phyloP scores from a whole-genome alignment of 2,113 vertebrate genomes.

The Jacana jacana region DNA sequence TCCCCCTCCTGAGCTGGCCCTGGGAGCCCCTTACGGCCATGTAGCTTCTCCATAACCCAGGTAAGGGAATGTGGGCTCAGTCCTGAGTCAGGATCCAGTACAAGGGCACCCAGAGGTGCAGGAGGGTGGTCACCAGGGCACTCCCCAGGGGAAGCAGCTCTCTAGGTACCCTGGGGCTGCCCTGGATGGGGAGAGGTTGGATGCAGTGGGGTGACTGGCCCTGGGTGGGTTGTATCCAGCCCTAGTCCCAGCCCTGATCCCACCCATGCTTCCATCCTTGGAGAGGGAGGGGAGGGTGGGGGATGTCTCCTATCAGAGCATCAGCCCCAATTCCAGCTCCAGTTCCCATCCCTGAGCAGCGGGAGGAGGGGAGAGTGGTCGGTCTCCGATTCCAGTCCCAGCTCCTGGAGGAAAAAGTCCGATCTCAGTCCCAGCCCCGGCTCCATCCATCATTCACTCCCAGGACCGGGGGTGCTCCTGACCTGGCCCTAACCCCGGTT shows the following conservation, averaged over 20 bases:
- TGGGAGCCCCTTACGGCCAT: accelerated
- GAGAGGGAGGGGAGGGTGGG: no score
- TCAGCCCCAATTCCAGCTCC: accelerated
- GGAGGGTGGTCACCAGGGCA: background rate
- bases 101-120: background rate
- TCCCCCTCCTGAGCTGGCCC: background rate
- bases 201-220: background rate
- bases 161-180: no score
- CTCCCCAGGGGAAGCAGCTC: accelerated
- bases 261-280: no score
- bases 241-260: background rate
- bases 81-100: background rate
- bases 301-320: background rate
- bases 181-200: background rate
- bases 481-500: no score
- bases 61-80: background rate
- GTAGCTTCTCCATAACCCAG: accelerated
- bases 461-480: no score
- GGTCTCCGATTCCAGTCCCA: accelerated
- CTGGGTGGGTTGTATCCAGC: accelerated
- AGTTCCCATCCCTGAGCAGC: no score
- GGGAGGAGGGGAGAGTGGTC: background rate
- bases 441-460: background rate
- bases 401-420: background rate
- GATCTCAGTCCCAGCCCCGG: background rate